A percentile compares a stretch with the other conserved stretches of the same genome.
Conservation (phyloP, 2,113 vertebrate species). For the Octodon degus region DNA sequence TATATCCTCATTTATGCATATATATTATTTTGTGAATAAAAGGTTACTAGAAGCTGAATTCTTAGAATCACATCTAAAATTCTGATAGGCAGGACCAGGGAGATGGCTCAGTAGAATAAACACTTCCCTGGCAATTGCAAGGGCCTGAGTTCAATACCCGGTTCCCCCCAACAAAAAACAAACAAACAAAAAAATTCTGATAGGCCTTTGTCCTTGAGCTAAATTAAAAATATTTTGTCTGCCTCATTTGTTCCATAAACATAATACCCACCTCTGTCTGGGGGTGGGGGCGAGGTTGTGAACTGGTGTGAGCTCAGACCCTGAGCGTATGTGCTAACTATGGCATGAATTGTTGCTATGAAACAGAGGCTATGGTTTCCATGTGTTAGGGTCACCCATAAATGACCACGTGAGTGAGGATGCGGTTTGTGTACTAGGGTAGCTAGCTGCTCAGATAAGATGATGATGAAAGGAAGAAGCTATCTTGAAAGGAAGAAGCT, state of each 20-base stretch:
- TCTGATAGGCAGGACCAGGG: too few relatives aligned
- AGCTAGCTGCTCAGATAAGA: neutral
- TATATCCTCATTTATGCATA: neutral
- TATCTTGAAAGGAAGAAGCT: neutral
- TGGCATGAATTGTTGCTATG: neutral
- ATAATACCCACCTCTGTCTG: slow-evolving; percentile 12
- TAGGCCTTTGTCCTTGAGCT: neutral
- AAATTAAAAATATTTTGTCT: slow-evolving; percentile 30
- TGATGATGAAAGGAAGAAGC: too few relatives aligned
- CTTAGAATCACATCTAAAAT: neutral
- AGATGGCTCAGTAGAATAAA: too few relatives aligned
- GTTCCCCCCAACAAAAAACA: too few relatives aligned
- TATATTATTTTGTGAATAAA: neutral
- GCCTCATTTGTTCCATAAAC: slow-evolving; percentile 42
- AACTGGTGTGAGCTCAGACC: neutral
- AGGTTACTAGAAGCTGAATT: neutral
- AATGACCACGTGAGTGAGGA: neutral
- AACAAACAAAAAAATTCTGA: too few relatives aligned
- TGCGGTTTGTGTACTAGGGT: neutral
- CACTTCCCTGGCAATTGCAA: too few relatives aligned
- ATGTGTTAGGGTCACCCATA: neutral
- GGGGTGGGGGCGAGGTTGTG: neutral
- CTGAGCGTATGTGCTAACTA: neutral
- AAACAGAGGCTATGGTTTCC: neutral
- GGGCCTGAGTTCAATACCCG: too few relatives aligned